Base-by-base conservation (phyloP, 1,140 invertebrate genomes). In the Gryon sp. region DNA sequence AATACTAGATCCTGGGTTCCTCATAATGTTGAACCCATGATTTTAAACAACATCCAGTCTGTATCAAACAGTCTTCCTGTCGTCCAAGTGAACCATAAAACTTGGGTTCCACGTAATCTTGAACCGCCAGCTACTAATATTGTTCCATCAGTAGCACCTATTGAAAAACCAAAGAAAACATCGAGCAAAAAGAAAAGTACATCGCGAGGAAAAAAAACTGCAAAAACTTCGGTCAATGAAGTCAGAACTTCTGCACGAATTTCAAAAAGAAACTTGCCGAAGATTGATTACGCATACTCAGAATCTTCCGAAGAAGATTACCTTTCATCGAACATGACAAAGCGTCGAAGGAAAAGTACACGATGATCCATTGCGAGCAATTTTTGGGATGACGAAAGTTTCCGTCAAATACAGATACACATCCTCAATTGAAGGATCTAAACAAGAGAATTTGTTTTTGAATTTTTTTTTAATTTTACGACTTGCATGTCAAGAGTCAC, bases 241-340 rank as follows among this genome's bases (percentile, higher is more conserved):
- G 75, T 41, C 76, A 82, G 74, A 83, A 79, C 0, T n/a, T 57
- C 40, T 80, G 85, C 69, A 83, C 81, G 43, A 28, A 46, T n/a
- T 60, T 87, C 87, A 19, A 82, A 82, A 30, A 80, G 87, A 75
- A 84, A 85, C 59, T 70, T 85, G 53, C 84, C 87, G 48, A 86
- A 83, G 65, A 82, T 88, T 22, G 85, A 84, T 80, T 87, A 88
- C 75, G 80, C 69, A 45, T 87, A 85, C 57, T 62, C 82, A 52
- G 86, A 87, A 62, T 53, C 86, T 76, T 69, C 79, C 24, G 85
- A 88, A 60, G 26, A 28, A 26, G 9, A 14, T 15, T 65, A 83
- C 14, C 14, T 83, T 82, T 80, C 81, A 70, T 78, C 83, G 72
- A 80, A 52, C 66, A 79, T 80, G 26, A 74, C 66, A 7, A 88